Conservation (phyloP, 2,888 invertebrate species). For the Drosophila vallismaia region DNA sequence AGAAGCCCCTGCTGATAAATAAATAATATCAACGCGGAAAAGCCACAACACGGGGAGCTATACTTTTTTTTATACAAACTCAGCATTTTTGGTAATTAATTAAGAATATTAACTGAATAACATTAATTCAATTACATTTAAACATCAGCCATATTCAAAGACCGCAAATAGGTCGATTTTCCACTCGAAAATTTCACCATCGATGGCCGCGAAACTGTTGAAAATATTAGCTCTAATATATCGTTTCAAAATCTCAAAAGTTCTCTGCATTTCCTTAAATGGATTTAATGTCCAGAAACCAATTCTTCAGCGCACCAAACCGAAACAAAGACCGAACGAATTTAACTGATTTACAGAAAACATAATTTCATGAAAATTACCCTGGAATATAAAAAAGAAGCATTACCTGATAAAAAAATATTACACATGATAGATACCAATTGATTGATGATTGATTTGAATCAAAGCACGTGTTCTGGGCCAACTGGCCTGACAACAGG, state of each 20-base stretch:
- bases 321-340: conserved; percentile 16
- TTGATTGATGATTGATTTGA: conserved; percentile 67
- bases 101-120: no score
- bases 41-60: not conserved
- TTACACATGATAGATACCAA: conserved; percentile 15
- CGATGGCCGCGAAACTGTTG: conserved; percentile 33
- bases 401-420: conserved; percentile 49
- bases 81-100: no score
- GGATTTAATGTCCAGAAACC: not conserved
- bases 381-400: conserved; percentile 3
- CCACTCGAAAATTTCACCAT: conserved; percentile 10
- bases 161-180: conserved; percentile 17
- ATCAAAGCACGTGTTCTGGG: conserved; percentile 30
- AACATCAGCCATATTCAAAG: conserved; percentile 63
- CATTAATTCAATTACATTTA: no score
- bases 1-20: not conserved
- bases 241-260: conserved; percentile 32
- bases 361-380: conserved; percentile 4
- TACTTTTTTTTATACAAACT: no score
- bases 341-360: conserved; percentile 11
- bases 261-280: conserved; percentile 62
- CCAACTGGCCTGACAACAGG: conserved; percentile 35
- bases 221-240: conserved; percentile 41
- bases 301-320: conserved; percentile 17
- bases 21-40: not conserved